Evolutionary conservation across 1,140 invertebrate genomes (phyloP).

Genomic region (Centruroides vittatus): DNA sequence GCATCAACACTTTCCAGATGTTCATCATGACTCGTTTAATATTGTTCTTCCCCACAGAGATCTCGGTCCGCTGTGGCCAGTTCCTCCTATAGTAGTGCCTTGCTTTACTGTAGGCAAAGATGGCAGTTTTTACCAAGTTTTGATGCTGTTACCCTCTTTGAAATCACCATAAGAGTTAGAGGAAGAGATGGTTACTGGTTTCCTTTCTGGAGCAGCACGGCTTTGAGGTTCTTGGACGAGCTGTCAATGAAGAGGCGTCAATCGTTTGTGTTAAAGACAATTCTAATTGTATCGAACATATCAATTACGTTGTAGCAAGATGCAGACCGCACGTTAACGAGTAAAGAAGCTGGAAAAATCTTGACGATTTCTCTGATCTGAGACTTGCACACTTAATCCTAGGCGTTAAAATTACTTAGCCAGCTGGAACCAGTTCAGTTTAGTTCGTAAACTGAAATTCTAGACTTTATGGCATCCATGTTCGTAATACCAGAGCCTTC

Average conservation of each 20-base stretch:
- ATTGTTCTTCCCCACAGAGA: slow-evolving; percentile 4
- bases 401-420: no score
- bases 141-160: slow-evolving; percentile 25
- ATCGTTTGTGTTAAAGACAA: slow-evolving; percentile 15
- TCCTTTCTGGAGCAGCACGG: slow-evolving; percentile 25
- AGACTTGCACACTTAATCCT: no score
- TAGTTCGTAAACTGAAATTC: no score
- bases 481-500: no score
- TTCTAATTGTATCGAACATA: slow-evolving; percentile 21
- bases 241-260: slow-evolving; percentile 25
- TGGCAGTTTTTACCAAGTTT: slow-evolving; percentile 19
- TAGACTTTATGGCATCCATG: no score
- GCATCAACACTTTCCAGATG: slow-evolving; percentile 1
- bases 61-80: neutral
- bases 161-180: slow-evolving; percentile 24
- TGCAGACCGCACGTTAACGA: slow-evolving; percentile 19
- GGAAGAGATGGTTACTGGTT: slow-evolving; percentile 25
- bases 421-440: no score
- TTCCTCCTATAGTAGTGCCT: neutral
- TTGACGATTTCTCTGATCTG: no score
- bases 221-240: slow-evolving; percentile 24
- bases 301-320: slow-evolving; percentile 19
- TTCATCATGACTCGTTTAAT: slow-evolving; percentile 2
- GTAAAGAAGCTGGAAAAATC: slow-evolving; percentile 13
- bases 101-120: neutral